Evolutionary conservation across 2,113 vertebrate species (phyloP).

Genomic region (Murina feae): DNA sequence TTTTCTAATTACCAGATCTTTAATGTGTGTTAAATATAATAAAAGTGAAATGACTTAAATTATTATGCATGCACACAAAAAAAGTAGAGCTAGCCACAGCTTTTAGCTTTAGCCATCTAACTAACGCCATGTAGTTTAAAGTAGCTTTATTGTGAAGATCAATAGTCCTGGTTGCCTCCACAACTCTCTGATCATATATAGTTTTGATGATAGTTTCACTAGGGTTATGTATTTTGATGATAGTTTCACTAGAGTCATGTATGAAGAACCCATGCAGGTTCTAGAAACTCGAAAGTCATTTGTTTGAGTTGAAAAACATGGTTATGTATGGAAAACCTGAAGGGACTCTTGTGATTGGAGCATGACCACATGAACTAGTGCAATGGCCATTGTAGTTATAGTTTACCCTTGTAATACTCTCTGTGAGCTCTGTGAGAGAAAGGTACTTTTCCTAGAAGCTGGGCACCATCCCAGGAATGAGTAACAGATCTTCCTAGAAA

Average conservation of each 20-base stretch:
- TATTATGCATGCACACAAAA: conserved; percentile 54
- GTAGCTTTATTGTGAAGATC: too few relatives aligned
- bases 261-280: not conserved
- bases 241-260: not conserved
- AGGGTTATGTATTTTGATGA: too few relatives aligned
- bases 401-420: not conserved
- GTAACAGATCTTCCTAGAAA: not conserved
- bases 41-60: conserved; percentile 62
- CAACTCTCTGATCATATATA: too few relatives aligned
- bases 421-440: not conserved
- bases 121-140: too few relatives aligned
- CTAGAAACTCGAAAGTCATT: not conserved
- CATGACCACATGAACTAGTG: not conserved
- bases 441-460: not conserved
- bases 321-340: not conserved
- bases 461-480: not conserved
- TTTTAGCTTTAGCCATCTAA: conserved; percentile 60
- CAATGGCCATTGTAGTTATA: not conserved
- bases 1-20: conserved; percentile 68
- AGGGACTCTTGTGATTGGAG: not conserved
- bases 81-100: conserved; percentile 53
- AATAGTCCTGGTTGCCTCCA: too few relatives aligned
- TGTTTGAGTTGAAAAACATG: not conserved
- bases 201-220: too few relatives aligned
- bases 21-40: conserved; percentile 69